phyloP scores from a whole-genome alignment of 2,888 invertebrate genomes.

The Lepidocyrtinus sp. region DNA sequence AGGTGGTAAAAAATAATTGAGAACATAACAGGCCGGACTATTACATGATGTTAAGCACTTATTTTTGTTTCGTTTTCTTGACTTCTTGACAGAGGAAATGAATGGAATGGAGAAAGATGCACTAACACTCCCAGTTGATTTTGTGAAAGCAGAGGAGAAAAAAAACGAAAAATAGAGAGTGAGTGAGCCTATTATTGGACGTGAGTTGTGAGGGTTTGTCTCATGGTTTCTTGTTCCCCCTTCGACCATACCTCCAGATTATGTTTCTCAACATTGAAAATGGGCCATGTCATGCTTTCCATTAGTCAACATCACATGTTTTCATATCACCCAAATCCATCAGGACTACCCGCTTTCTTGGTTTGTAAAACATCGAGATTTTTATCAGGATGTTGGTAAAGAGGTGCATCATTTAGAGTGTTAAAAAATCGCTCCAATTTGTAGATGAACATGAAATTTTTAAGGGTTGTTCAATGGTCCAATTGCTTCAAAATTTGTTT shows the following conservation, averaged over 20 bases:
- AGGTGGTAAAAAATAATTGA: constrained; percentile 46
- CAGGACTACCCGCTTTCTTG: no score
- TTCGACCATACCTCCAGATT: background rate
- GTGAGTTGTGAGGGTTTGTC: background rate
- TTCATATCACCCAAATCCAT: background rate
- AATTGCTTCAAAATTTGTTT: background rate
- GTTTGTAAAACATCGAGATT: no score
- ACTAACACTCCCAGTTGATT: background rate
- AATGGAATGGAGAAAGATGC: constrained; percentile 20
- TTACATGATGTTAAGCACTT: constrained; percentile 39
- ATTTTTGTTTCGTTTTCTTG: constrained; percentile 19
- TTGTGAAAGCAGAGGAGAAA: constrained; percentile 7
- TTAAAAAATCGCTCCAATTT: no score
- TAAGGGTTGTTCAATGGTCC: no score
- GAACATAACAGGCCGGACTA: background rate
- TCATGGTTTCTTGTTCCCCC: constrained; percentile 15
- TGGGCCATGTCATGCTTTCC: constrained; percentile 18
- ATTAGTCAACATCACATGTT: background rate
- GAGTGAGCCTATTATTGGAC: constrained; percentile 40
- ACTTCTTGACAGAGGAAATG: constrained; percentile 25
- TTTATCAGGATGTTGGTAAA: background rate
- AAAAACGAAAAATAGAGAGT: constrained; percentile 25
- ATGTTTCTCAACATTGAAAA: constrained; percentile 16
- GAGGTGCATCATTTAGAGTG: no score
- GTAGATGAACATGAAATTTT: no score